Conservation (phyloP, 2,113 vertebrate species). For the Pampusana beccarii region DNA sequence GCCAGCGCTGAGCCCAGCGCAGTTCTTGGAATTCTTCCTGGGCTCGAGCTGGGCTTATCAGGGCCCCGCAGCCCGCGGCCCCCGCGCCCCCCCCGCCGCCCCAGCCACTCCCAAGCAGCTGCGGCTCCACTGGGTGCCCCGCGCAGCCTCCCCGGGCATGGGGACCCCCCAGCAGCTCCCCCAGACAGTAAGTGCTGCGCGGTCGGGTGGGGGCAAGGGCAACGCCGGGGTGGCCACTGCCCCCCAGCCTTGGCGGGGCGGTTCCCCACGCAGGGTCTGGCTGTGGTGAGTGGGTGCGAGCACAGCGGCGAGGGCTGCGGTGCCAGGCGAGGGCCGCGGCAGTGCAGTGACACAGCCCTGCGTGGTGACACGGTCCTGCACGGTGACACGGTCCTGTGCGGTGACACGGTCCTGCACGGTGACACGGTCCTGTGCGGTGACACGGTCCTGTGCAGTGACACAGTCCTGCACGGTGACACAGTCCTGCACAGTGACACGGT, state of each 20-base stretch:
- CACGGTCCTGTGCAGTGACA: no score
- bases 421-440: no score
- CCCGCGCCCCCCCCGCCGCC: not conserved
- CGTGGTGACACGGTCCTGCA: no score
- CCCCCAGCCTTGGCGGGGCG: accelerated
- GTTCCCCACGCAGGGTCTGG: accelerated
- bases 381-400: no score
- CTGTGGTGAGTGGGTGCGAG: accelerated
- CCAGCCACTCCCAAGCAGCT: not conserved
- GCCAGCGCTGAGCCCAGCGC: not conserved
- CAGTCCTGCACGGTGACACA: no score
- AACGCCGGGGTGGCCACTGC: accelerated
- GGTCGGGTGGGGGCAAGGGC: accelerated
- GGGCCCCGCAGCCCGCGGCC: not conserved
- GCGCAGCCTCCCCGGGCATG: not conserved
- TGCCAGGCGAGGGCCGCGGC: not conserved
- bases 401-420: no score
- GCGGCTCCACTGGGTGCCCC: not conserved
- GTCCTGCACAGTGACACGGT: no score
- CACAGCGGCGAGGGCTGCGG: accelerated
- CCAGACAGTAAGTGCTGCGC: not conserved
- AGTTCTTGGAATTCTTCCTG: conserved; percentile 6
- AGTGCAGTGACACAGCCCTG: no score
- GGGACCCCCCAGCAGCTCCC: not conserved
- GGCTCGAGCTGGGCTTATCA: conserved; percentile 27